Evolutionary conservation across 2,888 invertebrate genomes (phyloP).

Genomic region (Sphinx pinastri): DNA sequence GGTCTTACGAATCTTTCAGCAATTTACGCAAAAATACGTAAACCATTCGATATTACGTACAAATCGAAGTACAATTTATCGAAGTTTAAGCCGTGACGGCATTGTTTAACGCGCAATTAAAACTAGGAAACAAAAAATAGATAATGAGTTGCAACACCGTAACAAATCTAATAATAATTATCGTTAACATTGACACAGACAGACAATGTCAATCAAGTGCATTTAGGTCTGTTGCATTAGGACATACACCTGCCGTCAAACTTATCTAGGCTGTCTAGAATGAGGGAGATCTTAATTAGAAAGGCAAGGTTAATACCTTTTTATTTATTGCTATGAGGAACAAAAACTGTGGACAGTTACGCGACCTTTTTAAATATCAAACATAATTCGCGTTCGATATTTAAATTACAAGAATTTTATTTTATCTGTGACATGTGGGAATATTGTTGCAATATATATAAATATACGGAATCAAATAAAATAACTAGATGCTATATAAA

Average conservation of each 20-base stretch:
- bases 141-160: conserved; percentile 46
- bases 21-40: neutral
- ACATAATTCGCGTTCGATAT: no score
- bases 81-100: neutral
- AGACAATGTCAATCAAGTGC: conserved; percentile 7
- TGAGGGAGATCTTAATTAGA: neutral
- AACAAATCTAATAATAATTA: conserved; percentile 41
- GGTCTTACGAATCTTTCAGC: no score
- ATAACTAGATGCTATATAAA: no score
- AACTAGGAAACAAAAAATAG: conserved; percentile 36
- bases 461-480: no score
- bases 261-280: neutral
- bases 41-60: neutral
- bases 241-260: neutral
- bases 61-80: neutral
- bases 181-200: conserved; percentile 54
- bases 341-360: no score
- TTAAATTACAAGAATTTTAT: no score
- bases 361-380: no score
- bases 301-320: neutral
- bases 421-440: no score
- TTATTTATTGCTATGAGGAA: no score
- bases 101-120: conserved; percentile 17
- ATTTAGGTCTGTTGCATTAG: neutral
- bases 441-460: no score